Base-by-base conservation (phyloP, 2,888 invertebrate species). In the Drosophila yooni region DNA sequence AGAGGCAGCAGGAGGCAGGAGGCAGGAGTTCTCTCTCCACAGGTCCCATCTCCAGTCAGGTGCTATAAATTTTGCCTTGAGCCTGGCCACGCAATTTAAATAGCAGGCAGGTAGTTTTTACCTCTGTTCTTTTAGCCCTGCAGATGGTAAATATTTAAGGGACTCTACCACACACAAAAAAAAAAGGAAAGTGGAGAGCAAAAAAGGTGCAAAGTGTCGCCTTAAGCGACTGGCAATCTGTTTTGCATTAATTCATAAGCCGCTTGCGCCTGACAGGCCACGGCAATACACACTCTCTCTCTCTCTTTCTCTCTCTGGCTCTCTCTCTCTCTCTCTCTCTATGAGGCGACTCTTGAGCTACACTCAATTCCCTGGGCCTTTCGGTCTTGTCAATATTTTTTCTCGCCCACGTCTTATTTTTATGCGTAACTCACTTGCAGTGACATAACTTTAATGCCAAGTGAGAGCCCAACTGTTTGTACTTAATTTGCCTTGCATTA, bases 211-310 rank as follows among this genome's bases (percentile, higher is more conserved):
- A 88, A 84, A 84, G 84, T 84, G 84, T 88, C 89, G 88, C 89
- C 90, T 77, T 82, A 80, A 82, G 89, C 84, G 74, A 69, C 62
- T 72, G 62, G 81, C 84, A 85, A 85, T 85, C 84, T 85, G 84
- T 86, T 86, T 90, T 90, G 84, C 89, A 88, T 86, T 90, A 88
- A 90, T 86, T 89, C 87, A 90, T 90, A 86, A 86, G 86, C 90
- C 69, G 87, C 86, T 90, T 88, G 89, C 66, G 70, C 59, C 74
- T 71, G 88, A 85, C 81, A 77, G 87, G 57, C 73, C 64, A 59
- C 54, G 54, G 80, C 58, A 48, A 56, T 40, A 48, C n/a, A 18
- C 59, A 48, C 48, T 40, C 11, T 27, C 15, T 13, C 18, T 60
- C 53, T 53, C 4, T 8, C n/a, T 53, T 7, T 11, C 2, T 27